Base-by-base conservation (phyloP, 2,797 vertebrate species). In the Myotis vivesi region DNA sequence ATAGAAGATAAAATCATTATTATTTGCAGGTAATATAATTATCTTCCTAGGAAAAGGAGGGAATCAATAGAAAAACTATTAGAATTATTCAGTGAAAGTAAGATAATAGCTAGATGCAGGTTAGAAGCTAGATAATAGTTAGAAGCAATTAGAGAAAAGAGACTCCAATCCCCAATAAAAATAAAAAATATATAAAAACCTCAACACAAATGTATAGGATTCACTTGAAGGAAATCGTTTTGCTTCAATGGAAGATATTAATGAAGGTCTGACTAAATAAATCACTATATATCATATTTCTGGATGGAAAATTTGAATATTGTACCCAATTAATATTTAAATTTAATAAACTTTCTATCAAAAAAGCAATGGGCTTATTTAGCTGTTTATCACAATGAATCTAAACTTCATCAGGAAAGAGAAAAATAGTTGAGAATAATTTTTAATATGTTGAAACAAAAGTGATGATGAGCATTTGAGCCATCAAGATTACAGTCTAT, bases 351-450 rank as follows among this genome's bases (percentile, higher is more conserved):
- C 20, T 28, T 87, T 23, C 6, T 59, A 44, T 88, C 8, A 44
- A 49, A 25, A 41, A 92, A 59, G 30, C 16, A 28, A 62, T 38
- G 28, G 51, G 15, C 22, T 80, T n/a, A 28, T 28, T 91, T 93
- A 82, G 23, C 41, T 84, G 33, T 72, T 84, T 76, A 77, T 91
- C n/a, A 66, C 30, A 89, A 57, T 79, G 15, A 62, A 66, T 53
- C 73, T 89, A 72, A 93, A 85, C 86, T 84, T 89, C 23, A 82
- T n/a, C 15, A 49, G 38, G 44, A 84, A 89, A 89, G 80, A 94
- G 38, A 83, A 83, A 53, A 89, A 68, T 17, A 17, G 36, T 71
- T 93, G 81, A 87, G 44, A 84, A 79, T 53, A 30, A 51, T 62
- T 77, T 95, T 85, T 66, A 22, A 88, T 85, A 66, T 10, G 59